Evolutionary conservation across 2,113 vertebrate species (phyloP).

Genomic region (Cathartes aura): DNA sequence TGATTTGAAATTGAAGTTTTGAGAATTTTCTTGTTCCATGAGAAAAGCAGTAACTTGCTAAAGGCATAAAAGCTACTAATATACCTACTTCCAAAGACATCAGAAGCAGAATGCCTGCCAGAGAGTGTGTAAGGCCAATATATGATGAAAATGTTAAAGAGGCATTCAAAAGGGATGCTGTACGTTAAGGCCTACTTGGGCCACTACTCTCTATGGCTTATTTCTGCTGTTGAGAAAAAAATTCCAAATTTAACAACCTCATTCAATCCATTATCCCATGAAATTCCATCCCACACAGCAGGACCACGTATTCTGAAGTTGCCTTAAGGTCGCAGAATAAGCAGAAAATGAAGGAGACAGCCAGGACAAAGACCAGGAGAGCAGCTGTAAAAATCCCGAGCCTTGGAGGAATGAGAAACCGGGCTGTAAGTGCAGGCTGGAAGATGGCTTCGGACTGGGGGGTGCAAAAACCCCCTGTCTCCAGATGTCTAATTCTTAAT

Average conservation of each 20-base stretch:
- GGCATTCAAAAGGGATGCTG: not conserved
- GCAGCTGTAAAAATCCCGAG: not conserved
- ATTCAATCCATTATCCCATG: not conserved
- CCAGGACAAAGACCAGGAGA: not conserved
- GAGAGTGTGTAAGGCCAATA: not conserved
- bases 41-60: not conserved
- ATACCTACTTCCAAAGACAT: not conserved
- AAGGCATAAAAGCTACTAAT: not conserved
- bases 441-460: not conserved
- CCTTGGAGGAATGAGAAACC: not conserved
- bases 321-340: not conserved
- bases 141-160: not conserved
- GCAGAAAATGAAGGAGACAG: not conserved
- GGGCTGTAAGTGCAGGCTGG: not conserved
- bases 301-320: not conserved
- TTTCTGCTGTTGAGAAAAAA: constrained; percentile 8
- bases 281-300: constrained; percentile 1
- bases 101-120: not conserved
- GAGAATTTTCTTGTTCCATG: not conserved
- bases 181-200: not conserved
- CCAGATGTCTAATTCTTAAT: not conserved
- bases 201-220: not conserved
- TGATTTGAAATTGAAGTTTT: not conserved
- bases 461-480: not conserved
- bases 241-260: not conserved